Evolutionary conservation across 2,797 vertebrate species (phyloP), one percentile per base, ranked within the genome.

Genomic region (Lepus townsendii): DNA sequence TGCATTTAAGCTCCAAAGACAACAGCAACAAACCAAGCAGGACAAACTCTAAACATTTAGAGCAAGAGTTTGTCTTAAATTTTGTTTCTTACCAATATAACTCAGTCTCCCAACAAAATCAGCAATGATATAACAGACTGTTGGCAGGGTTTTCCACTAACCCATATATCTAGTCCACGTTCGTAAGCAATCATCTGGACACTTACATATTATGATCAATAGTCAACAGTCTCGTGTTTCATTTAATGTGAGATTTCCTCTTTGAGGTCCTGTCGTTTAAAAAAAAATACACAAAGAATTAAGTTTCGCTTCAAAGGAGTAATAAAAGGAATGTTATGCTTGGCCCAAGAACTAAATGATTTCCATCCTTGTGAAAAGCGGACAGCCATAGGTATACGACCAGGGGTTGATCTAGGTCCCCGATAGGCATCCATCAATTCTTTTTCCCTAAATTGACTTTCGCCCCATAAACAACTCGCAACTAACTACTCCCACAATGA

Each of bases 231-330:
- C 95, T 96, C 68, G 26, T 94, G 93, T 95, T 92, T 94, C 88
- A 91, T 72, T 93, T 97, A 95, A 96, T 38, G 57, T 94, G 96
- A 97, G 80, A 63, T 91, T 96, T 87, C 50, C 47, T 93, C 38
- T 91, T 97, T 95, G 92, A 97, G 80, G 93, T 75, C 22, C 90
- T 90, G 9, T 16, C 84, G 88, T 95, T 83, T 19, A 77, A 88
- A 95, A 88, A 88, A 66, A 84, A 73, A 94, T 76, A 84, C 79
- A 71, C 89, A 86, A 82, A 88, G 75, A 78, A 96, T 97, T 93
- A 91, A 93, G 60, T 96, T 97, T 91, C 17, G 0, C 83, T 71
- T 16, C 42, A 85, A 96, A 97, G 80, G 76, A 95, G 42, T 63
- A 91, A 85, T 95, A 83, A 83, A 93, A 80, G 57, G 24, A 95